phyloP scores from a whole-genome alignment of 1,140 invertebrate species.

The Drosophila navojoa region DNA sequence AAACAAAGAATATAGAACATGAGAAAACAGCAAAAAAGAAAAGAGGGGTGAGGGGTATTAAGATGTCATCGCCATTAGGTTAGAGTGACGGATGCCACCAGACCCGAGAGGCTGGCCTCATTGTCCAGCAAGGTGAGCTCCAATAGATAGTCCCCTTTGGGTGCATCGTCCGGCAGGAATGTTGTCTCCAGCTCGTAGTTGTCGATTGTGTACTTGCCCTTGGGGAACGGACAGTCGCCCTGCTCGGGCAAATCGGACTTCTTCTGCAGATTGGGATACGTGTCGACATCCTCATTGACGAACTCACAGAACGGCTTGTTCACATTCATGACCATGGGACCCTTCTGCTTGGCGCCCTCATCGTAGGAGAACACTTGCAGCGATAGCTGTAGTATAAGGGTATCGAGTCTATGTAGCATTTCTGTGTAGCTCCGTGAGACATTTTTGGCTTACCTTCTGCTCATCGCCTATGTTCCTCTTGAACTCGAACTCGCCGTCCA shows the following conservation, averaged over 20 bases:
- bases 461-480: constrained; percentile 62
- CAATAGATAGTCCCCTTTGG: constrained; percentile 60
- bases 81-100: constrained; percentile 51
- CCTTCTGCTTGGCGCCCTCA: constrained; percentile 34
- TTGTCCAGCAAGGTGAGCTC: constrained; percentile 48
- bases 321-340: constrained; percentile 61
- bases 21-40: neutral
- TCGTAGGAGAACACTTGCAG: constrained; percentile 57
- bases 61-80: constrained; percentile 25
- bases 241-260: constrained; percentile 57
- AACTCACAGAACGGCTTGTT: constrained; percentile 70
- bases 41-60: too few relatives aligned
- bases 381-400: constrained; percentile 20
- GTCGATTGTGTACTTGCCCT: constrained; percentile 59
- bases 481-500: constrained; percentile 59
- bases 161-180: constrained; percentile 62
- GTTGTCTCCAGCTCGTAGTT: constrained; percentile 70
- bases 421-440: neutral
- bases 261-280: constrained; percentile 60
- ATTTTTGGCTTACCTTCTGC: constrained; percentile 46
- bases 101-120: constrained; percentile 48
- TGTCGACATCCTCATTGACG: constrained; percentile 63
- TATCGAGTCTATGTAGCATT: neutral
- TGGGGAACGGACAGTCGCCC: constrained; percentile 61
- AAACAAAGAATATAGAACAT: constrained; percentile 4